These are phyloP conservation scores for Tachina lurida DNA, from an alignment of 2,888 invertebrate genomes.

Conservation along the genomic window DNA sequence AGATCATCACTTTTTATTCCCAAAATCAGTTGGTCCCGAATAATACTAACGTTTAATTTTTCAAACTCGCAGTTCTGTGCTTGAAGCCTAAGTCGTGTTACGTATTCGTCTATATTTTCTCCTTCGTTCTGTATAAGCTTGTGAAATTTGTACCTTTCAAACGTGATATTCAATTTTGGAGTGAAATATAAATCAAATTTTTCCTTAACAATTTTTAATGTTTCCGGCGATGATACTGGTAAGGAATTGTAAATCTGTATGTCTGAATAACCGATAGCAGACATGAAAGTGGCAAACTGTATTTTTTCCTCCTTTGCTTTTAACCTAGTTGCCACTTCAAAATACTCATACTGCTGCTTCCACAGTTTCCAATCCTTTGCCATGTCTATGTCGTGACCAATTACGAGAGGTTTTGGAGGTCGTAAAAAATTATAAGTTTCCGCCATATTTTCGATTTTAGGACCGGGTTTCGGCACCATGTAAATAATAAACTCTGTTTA, in stretches of 20 bases:
- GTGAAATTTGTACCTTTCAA: constrained; percentile 26
- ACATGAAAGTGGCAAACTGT: no score
- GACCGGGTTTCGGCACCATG: no score
- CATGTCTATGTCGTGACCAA: no score
- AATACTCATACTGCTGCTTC: no score
- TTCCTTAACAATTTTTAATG: neutral
- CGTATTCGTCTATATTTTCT: constrained; percentile 12
- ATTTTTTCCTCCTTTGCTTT: no score
- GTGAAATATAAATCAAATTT: constrained; percentile 14
- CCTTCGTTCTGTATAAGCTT: constrained; percentile 7
- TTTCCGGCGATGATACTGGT: neutral
- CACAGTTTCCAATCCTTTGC: no score
- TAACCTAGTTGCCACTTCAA: no score
- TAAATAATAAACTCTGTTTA: no score
- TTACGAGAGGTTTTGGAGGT: no score
- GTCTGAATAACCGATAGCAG: no score
- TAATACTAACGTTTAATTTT: neutral
- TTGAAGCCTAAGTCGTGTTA: neutral
- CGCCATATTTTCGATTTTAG: no score
- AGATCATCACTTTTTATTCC: constrained; percentile 4
- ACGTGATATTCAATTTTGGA: constrained; percentile 15
- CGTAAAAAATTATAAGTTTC: no score
- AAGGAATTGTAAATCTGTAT: neutral
- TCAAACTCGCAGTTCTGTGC: neutral
- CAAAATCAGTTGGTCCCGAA: neutral